These are phyloP conservation scores for Cylloceria caligata DNA, from an alignment of 2,888 invertebrate genomes.

Conservation along the genomic window DNA sequence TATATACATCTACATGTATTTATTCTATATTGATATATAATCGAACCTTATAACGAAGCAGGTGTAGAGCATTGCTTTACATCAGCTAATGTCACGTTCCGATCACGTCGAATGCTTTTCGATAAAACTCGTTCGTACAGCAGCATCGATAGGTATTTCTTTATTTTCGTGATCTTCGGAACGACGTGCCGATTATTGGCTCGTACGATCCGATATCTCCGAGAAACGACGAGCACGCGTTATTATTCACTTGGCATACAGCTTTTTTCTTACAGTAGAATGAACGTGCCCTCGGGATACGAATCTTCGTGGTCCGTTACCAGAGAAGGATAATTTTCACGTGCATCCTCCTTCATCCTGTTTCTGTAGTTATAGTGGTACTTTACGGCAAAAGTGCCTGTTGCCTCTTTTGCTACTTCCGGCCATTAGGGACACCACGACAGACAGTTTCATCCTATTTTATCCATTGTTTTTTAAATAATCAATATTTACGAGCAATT, in stretches of 20 bases:
- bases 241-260: slow-evolving; percentile 8
- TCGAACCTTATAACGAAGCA: slow-evolving; percentile 70
- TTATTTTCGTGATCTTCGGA: slow-evolving; percentile 36
- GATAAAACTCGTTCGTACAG: background rate
- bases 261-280: slow-evolving; percentile 5
- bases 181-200: slow-evolving; percentile 42
- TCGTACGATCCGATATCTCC: background rate
- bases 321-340: slow-evolving; percentile 42
- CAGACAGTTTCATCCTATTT: too few relatives aligned
- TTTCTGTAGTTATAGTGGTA: background rate
- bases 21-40: slow-evolving; percentile 51
- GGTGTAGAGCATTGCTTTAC: slow-evolving; percentile 72
- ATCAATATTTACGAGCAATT: too few relatives aligned
- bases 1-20: background rate
- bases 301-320: slow-evolving; percentile 42
- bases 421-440: background rate
- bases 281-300: slow-evolving; percentile 20
- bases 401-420: background rate
- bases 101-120: slow-evolving; percentile 33
- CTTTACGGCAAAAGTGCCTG: background rate
- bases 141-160: slow-evolving; percentile 19
- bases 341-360: slow-evolving; percentile 12
- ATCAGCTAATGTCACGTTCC: slow-evolving; percentile 70
- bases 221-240: slow-evolving; percentile 11
- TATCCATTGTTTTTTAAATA: too few relatives aligned